Base-by-base conservation (phyloP, 2,113 vertebrate species). In the Eonycteris spelaea region DNA sequence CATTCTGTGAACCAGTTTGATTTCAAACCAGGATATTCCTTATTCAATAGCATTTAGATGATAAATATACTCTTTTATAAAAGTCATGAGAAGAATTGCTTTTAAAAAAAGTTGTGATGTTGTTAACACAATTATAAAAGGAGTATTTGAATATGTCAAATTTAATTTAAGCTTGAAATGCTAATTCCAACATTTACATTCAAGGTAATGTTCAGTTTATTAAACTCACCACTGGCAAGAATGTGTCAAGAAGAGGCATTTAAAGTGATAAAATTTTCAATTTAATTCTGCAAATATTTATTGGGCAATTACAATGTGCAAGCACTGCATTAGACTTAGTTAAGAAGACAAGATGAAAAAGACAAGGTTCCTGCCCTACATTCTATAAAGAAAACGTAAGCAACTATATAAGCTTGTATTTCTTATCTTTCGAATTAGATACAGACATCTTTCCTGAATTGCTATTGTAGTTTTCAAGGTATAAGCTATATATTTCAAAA, bases 201-300 rank as follows among this genome's bases (percentile, higher is more conserved):
- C 15, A 13, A 85, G 18, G 14, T 91, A 79, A 80, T 71, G 9
- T 61, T 95, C 59, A 86, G 30, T 90, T 92, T 94, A 68, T 80
- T 94, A 83, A 96, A 85, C 21, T 88, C 38, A 80, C 43, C 30
- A 22, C 3, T 92, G 16, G 59, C 48, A 35, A 92, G 45, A 73
- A 82, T 77, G 13, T 91, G 35, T 59, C 75, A 96, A 77, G 24
- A 96, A 80, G 78, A 88, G 9, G 6, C 40, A 94, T 55, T 80
- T 88, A 77, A 68, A 83, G 78, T 82, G 61, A 95, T 77, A 96
- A 51, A 75, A 68, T 18, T 90, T 94, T 96, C 91, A 93, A 35
- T 94, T 95, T 84, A 93, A 55, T 77, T 92, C 53, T 85, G 6
- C 14, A 97, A 51, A 82, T 96, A 80, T 94, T 84, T 94, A 88